Evolutionary conservation across 2,888 invertebrate species (phyloP).

Genomic region (Pycnomerus fuliginosus): DNA sequence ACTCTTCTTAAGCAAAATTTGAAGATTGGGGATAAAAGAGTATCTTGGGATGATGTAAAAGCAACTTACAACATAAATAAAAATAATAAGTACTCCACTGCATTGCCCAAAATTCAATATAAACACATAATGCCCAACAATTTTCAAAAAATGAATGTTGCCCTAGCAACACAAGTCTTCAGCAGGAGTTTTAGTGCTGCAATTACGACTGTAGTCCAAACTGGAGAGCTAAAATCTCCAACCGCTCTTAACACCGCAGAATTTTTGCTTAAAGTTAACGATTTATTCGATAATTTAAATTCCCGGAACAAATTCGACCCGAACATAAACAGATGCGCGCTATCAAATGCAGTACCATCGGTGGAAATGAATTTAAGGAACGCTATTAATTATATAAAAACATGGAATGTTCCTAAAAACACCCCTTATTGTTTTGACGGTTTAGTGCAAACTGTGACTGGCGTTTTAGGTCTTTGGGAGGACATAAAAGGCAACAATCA

Average conservation of each 20-base stretch:
- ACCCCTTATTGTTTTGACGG: not conserved
- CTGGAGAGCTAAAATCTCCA: not conserved
- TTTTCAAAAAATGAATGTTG: conserved; percentile 11
- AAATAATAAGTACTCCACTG: not conserved
- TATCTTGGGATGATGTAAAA: conserved; percentile 1
- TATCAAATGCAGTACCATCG: not conserved
- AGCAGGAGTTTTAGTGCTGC: conserved; percentile 1
- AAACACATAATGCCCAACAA: conserved; percentile 2
- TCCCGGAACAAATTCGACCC: not conserved
- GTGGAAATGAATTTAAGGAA: not conserved
- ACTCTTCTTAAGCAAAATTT: not conserved
- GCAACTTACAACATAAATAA: not conserved
- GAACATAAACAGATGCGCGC: not conserved
- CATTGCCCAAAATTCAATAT: conserved; percentile 2
- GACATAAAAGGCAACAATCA: too few relatives aligned
- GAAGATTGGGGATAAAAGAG: not conserved
- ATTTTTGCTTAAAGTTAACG: not conserved
- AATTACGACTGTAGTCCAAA: not conserved
- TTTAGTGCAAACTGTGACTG: not conserved
- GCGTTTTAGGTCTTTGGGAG: not conserved
- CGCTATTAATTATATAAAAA: not conserved
- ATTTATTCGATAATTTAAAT: conserved; percentile 1
- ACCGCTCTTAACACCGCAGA: not conserved
- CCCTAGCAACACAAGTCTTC: conserved; percentile 6
- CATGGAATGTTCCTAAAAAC: not conserved